These are phyloP conservation scores for Chaetophractus vellerosus DNA, from an alignment of 2,797 vertebrate species.

Conservation along the genomic window DNA sequence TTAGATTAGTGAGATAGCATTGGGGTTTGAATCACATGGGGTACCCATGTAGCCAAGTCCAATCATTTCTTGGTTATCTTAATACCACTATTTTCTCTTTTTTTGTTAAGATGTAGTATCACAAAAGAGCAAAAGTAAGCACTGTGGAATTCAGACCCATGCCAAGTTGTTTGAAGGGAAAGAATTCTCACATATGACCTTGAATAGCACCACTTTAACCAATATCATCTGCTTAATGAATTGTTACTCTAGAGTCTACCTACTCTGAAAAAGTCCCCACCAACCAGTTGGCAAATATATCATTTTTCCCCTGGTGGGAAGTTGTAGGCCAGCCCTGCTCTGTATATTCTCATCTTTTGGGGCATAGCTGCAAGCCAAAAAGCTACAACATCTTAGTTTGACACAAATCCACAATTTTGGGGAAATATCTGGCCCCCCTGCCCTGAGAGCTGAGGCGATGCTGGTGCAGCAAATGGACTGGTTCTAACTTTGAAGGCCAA, in stretches of 20 bases:
- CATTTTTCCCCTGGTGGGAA: neutral
- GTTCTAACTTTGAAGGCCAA: neutral
- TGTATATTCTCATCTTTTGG: neutral
- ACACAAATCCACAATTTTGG: neutral
- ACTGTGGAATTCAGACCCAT: neutral
- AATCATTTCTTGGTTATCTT: neutral
- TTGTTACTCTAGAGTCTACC: neutral
- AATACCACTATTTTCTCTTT: neutral
- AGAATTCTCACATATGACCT: neutral
- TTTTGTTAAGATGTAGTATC: neutral
- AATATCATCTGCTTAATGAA: neutral
- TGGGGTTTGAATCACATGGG: neutral
- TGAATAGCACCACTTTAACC: neutral
- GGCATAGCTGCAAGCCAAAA: neutral
- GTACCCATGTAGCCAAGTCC: neutral
- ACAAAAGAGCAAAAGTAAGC: constrained; percentile 4
- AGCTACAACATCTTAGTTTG: neutral
- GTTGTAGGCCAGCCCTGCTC: neutral
- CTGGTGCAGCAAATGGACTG: neutral
- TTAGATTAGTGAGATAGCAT: neutral
- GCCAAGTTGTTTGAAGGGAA: neutral
- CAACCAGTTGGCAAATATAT: neutral
- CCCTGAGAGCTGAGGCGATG: neutral
- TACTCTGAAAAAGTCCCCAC: neutral
- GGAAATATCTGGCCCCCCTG: neutral